Evolutionary conservation across 2,888 invertebrate species (phyloP).

Genomic region (Eucriotettix oculatus): DNA sequence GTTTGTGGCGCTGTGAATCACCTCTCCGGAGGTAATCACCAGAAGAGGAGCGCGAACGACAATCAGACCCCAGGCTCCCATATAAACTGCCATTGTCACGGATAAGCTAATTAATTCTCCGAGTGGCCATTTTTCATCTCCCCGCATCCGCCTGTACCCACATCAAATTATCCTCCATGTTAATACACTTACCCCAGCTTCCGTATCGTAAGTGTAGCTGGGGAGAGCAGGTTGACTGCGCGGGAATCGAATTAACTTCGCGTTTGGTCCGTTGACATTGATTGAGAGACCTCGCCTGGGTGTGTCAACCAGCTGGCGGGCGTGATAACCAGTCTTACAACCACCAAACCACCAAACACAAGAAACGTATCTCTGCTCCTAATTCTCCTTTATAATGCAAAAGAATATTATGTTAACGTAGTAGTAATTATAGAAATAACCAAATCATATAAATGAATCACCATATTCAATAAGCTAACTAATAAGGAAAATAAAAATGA

Average conservation of each 20-base stretch:
- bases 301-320: not conserved
- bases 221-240: not conserved
- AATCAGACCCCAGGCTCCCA: not conserved
- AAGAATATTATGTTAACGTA: too few species aligned
- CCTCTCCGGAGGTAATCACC: too few species aligned
- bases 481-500: too few species aligned
- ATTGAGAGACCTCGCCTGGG: constrained; percentile 1
- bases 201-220: not conserved
- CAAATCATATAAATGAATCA: too few species aligned
- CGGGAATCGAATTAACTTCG: constrained; percentile 5
- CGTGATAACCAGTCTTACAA: too few species aligned
- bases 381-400: too few species aligned
- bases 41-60: not conserved
- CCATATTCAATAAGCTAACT: too few species aligned
- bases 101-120: constrained; percentile 6
- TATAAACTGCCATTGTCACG: not conserved
- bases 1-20: too few species aligned
- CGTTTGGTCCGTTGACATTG: constrained; percentile 5
- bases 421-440: too few species aligned
- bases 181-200: constrained; percentile 4
- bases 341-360: too few species aligned
- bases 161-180: constrained; percentile 5
- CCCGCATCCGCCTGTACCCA: not conserved
- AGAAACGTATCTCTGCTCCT: too few species aligned
- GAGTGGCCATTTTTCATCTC: constrained; percentile 3